These are phyloP conservation scores for Erythrolamprus reginae DNA, from an alignment of 2,113 vertebrate species.

Conservation along the genomic window DNA sequence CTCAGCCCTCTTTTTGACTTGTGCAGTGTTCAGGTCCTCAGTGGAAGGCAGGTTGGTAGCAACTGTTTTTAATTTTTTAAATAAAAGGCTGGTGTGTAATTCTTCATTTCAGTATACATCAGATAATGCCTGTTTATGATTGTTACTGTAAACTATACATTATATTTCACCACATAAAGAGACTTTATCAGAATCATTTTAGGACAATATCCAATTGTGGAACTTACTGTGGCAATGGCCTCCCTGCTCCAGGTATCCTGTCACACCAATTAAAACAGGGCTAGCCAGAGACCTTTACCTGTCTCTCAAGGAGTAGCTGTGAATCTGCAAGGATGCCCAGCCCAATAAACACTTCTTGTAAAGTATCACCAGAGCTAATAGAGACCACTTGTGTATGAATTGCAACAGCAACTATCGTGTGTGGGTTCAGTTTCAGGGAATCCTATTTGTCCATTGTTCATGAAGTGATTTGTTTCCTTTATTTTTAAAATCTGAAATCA, in stretches of 20 bases:
- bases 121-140: not conserved
- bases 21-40: no score
- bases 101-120: not conserved
- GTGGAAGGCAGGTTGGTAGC: no score
- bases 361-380: not conserved
- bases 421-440: not conserved
- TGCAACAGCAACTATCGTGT: not conserved
- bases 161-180: not conserved
- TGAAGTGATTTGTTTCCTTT: not conserved
- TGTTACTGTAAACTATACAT: not conserved
- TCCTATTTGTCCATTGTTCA: not conserved
- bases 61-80: no score
- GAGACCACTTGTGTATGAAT: not conserved
- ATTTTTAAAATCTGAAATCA: not conserved
- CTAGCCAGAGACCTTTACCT: not conserved
- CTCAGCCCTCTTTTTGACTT: no score
- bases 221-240: not conserved
- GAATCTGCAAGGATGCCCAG: not conserved
- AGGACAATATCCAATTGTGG: not conserved
- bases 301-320: not conserved
- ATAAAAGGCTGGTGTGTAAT: not conserved
- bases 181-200: not conserved
- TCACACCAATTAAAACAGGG: not conserved
- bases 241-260: not conserved
- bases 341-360: not conserved